A percentile compares a stretch with the other conserved stretches of the same genome.
Conservation (phyloP, 1,140 invertebrate species). For the Ptiloglossa arizonensis region DNA sequence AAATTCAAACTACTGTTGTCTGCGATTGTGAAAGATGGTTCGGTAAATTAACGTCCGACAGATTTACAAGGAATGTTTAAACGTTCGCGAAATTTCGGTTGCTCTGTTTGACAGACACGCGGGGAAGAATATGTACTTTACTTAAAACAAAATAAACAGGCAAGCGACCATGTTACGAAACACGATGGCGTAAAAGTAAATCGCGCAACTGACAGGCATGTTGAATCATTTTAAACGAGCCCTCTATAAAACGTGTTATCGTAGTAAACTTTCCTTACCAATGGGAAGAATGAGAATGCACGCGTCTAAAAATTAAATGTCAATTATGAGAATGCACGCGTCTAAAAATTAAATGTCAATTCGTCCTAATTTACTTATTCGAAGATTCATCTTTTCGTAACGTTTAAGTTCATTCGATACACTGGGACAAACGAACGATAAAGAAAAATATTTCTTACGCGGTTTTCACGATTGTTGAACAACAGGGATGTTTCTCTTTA, state of each 20-base stretch:
- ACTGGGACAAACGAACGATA: too few species aligned
- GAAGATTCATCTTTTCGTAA: too few species aligned
- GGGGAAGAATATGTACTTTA: too few species aligned
- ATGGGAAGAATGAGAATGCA: constrained; percentile 14
- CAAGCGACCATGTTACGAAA: not conserved
- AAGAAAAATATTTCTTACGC: too few species aligned
- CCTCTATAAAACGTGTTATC: constrained; percentile 17
- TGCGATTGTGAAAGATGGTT: too few species aligned
- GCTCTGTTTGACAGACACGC: not conserved
- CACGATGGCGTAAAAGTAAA: constrained; percentile 22
- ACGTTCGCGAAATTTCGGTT: not conserved
- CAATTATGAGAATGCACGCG: not conserved
- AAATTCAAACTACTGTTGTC: not conserved
- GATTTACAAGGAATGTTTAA: not conserved
- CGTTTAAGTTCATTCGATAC: too few species aligned
- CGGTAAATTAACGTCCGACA: not conserved
- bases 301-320: constrained; percentile 1
- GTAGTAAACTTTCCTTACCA: constrained; percentile 28
- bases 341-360: constrained; percentile 22
- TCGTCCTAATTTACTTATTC: too few species aligned
- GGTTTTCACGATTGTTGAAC: too few species aligned
- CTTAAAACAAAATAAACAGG: too few species aligned
- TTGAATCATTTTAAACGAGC: not conserved
- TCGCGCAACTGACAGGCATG: not conserved
- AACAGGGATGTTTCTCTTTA: too few species aligned